Conservation (phyloP, 2,888 invertebrate genomes). For the Drosophila lutescens region DNA sequence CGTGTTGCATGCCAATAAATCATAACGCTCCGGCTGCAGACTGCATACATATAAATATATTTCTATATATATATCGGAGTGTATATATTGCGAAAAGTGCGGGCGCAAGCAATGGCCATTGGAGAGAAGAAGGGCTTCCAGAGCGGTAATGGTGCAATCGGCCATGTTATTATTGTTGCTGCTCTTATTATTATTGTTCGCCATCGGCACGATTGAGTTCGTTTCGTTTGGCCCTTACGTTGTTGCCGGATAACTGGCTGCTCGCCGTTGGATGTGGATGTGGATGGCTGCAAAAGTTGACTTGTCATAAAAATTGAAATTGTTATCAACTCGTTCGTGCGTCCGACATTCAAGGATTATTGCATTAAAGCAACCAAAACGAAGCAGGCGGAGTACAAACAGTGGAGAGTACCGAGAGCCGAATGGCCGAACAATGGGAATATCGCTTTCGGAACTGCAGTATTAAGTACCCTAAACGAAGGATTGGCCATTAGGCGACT, state of each 20-base stretch:
- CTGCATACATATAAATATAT: conserved; percentile 7
- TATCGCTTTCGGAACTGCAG: conserved; percentile 7
- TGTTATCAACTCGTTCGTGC: conserved; percentile 80
- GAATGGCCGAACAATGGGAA: background rate
- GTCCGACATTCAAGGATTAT: conserved; percentile 74
- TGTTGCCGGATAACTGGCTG: conserved; percentile 43
- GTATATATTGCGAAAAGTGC: conserved; percentile 2
- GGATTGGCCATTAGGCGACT: background rate
- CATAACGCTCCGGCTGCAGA: conserved; percentile 64
- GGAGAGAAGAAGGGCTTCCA: conserved; percentile 31
- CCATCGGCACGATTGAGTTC: conserved; percentile 46
- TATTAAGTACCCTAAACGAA: conserved; percentile 2
- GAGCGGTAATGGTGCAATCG: conserved; percentile 72
- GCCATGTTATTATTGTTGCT: conserved; percentile 67
- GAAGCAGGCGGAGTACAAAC: conserved; percentile 17
- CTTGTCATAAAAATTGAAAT: conserved; percentile 80
- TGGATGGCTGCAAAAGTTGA: conserved; percentile 58
- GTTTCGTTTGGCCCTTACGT: conserved; percentile 54
- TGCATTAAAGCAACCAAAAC: conserved; percentile 68
- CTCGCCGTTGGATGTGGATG: conserved; percentile 9
- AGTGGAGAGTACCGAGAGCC: background rate
- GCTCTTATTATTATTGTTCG: conserved; percentile 40
- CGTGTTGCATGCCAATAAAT: conserved; percentile 78
- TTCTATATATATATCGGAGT: background rate
- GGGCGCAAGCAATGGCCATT: conserved; percentile 11